These are phyloP conservation scores for Synanceia verrucosa DNA, from an alignment of 2,797 vertebrate species.

Conservation along the genomic window DNA sequence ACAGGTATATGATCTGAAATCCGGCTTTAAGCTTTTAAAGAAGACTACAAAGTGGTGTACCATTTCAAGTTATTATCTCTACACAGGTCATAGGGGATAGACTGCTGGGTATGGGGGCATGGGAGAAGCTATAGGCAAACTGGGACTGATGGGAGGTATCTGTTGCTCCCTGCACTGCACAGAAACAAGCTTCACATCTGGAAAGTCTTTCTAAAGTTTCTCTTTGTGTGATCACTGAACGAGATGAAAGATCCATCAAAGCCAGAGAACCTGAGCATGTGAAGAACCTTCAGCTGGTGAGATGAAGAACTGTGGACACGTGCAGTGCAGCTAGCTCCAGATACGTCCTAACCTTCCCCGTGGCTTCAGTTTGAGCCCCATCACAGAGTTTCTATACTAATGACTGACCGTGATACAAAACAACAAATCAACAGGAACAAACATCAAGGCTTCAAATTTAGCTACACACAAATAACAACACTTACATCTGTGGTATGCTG, in stretches of 20 bases:
- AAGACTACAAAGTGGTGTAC: constrained; percentile 69
- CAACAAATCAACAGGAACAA: constrained; percentile 60
- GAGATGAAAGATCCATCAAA: constrained; percentile 25
- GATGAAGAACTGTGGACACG: constrained; percentile 25
- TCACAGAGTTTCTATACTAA: constrained; percentile 39
- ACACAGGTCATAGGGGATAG: constrained; percentile 46
- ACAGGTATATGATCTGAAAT: constrained; percentile 91
- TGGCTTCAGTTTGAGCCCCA: constrained; percentile 29
- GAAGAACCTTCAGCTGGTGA: not conserved
- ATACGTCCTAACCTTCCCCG: constrained; percentile 64
- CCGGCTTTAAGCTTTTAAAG: constrained; percentile 77
- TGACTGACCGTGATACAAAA: constrained; percentile 31
- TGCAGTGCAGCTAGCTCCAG: constrained; percentile 79
- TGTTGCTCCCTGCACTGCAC: constrained; percentile 79
- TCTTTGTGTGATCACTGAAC: constrained; percentile 15
- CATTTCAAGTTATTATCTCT: constrained; percentile 46
- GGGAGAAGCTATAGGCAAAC: constrained; percentile 39
- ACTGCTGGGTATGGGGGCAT: constrained; percentile 23
- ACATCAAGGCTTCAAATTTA: constrained; percentile 51
- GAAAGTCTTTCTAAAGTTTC: constrained; percentile 24
- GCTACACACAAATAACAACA: constrained; percentile 51
- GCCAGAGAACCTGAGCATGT: not conserved
- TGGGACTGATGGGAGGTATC: constrained; percentile 61
- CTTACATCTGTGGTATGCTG: constrained; percentile 43
- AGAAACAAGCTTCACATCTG: constrained; percentile 52